Evolutionary conservation across 2,113 vertebrate species (phyloP).

Genomic region (Sula dactylatra): DNA sequence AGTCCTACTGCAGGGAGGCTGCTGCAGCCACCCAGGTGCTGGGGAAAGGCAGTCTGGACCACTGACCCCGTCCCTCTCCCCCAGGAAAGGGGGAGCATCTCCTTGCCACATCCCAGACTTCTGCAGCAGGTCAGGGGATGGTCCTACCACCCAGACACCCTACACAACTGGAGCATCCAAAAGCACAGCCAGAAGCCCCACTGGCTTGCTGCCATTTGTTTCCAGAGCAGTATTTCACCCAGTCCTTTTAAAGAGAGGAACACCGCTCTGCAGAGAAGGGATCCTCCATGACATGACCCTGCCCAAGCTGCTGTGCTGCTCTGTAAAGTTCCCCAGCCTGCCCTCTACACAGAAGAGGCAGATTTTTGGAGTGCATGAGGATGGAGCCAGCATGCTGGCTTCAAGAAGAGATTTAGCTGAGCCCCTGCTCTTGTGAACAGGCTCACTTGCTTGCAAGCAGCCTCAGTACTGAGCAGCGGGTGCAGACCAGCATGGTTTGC

Average conservation of each 20-base stretch:
- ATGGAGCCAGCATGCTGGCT: neutral
- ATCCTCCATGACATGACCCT: neutral
- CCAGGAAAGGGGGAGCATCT: neutral
- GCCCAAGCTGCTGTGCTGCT: neutral
- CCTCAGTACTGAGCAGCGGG: neutral
- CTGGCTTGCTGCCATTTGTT: fast-evolving
- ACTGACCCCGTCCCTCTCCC: fast-evolving
- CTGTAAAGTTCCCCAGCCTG: neutral
- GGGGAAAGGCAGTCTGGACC: neutral
- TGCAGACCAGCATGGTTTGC: neutral
- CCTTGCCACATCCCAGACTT: neutral
- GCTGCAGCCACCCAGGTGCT: neutral
- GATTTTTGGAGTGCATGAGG: neutral
- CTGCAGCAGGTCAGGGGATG: neutral
- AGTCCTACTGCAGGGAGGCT: neutral
- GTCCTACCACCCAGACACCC: neutral
- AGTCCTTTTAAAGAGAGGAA: neutral
- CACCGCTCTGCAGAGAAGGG: fast-evolving
- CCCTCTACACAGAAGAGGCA: neutral
- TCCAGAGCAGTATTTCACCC: neutral
- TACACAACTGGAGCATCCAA: neutral
- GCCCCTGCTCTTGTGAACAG: neutral
- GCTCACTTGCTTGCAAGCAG: neutral
- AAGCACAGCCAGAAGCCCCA: neutral
- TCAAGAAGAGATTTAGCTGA: neutral